Evolutionary conservation across 2,888 invertebrate species (phyloP), one percentile per base, ranked within the genome.

Genomic region (Athalia circularis): DNA sequence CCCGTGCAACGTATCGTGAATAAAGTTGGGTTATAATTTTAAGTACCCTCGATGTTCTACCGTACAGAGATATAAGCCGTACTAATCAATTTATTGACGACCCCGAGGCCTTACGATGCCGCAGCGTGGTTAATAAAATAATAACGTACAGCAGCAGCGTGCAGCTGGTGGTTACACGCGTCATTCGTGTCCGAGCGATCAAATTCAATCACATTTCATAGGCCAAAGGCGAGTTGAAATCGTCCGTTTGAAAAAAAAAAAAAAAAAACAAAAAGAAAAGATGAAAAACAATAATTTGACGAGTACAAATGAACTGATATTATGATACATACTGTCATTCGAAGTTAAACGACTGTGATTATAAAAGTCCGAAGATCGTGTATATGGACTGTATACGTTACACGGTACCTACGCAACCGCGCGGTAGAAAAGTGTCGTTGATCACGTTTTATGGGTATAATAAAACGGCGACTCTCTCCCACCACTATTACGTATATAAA

Each of bases 401-500:
- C 15, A 8, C 8, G n/a, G 11, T 47, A 11, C n/a, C n/a, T n/a
- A n/a, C 45, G 3, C n/a, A 4, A 64, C 11, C 43, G n/a, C 64
- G 45, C 43, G 0, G 45, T 29, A 67, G 50, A 67, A 67, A 67
- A 67, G 9, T 29, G 50, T 67, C 50, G 67, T 67, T 50, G 67
- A 67, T 67, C 15, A 67, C 48, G 15, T 50, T 67, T 67, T 67
- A 67, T 67, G 13, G 50, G 8, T 48, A 15, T 67, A 67, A 67
- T 67, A 67, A 67, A 67, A 67, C 67, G 48, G 13, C 50, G 2
- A 29, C 29, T 29, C 29, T 29, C 29, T 29, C 29, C 29, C 29
- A 29, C 29, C 29, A 2, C 29, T 29, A 29, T 29, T 29, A 29
- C 29, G 29, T 29, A 29, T 29, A 29, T 29, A 29, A 29, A 29